Evolutionary conservation across 2,113 vertebrate species (phyloP).

Genomic region (Hemibagrus wyckioides): DNA sequence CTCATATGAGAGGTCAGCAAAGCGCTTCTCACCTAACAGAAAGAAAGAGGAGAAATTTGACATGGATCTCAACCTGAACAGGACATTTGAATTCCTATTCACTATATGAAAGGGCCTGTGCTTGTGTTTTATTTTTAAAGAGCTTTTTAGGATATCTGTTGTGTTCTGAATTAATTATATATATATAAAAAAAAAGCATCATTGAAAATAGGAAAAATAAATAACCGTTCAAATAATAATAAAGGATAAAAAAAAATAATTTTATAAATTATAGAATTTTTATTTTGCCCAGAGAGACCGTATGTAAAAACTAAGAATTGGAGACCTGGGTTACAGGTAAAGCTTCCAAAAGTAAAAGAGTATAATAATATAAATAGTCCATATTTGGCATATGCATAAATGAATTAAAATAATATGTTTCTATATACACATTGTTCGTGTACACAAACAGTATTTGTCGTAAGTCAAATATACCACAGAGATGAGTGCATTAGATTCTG

Average conservation of each 20-base stretch:
- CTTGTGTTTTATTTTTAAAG: not conserved
- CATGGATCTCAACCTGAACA: not conserved
- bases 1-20: conserved; percentile 87
- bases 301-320: not conserved
- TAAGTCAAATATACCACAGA: not conserved
- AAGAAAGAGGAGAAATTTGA: conserved; percentile 43
- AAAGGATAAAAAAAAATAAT: not conserved
- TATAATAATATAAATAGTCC: not conserved
- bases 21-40: conserved; percentile 87
- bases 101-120: not conserved
- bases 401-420: not conserved
- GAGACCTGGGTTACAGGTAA: not conserved
- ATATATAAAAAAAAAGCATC: too few relatives aligned
- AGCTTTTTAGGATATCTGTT: not conserved
- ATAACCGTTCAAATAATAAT: not conserved
- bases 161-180: not conserved
- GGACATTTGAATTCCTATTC: not conserved
- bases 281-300: not conserved
- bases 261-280: not conserved
- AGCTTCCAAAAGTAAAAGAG: not conserved
- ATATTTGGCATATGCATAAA: not conserved
- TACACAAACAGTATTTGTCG: not conserved
- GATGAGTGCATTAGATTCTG: not conserved
- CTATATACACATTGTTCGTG: not conserved
- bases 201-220: not conserved